phyloP scores from a whole-genome alignment of 2,888 invertebrate species.

The Aphidius colemani region DNA sequence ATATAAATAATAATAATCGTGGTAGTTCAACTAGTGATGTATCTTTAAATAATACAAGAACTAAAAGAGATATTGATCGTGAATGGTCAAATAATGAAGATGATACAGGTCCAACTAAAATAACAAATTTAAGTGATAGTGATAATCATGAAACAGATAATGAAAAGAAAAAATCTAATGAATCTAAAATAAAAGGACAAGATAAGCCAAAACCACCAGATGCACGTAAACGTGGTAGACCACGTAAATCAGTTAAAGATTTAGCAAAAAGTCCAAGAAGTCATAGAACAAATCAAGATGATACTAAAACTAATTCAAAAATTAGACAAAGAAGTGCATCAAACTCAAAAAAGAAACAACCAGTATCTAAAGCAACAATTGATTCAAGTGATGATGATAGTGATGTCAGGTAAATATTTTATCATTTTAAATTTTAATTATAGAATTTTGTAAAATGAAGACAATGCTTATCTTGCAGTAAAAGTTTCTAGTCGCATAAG shows the following conservation, averaged over 20 bases:
- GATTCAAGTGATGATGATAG: slow-evolving; percentile 57
- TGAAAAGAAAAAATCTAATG: slow-evolving; percentile 54
- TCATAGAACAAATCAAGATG: slow-evolving; percentile 42
- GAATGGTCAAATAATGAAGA: slow-evolving; percentile 12
- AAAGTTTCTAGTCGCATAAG: too few relatives aligned
- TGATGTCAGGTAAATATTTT: slow-evolving; percentile 36
- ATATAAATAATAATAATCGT: slow-evolving; percentile 34
- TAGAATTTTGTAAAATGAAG: too few relatives aligned
- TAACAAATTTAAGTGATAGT: slow-evolving; percentile 59
- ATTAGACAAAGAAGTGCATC: slow-evolving; percentile 35
- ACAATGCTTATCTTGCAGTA: too few relatives aligned
- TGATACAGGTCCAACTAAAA: slow-evolving; percentile 54
- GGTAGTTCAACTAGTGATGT: slow-evolving; percentile 47
- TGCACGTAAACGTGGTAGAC: slow-evolving; percentile 62
- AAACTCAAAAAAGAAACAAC: slow-evolving; percentile 58
- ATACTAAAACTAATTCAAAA: slow-evolving; percentile 43
- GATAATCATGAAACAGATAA: slow-evolving; percentile 52
- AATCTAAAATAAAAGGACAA: slow-evolving; percentile 38
- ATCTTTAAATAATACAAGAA: slow-evolving; percentile 31
- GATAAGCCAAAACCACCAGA: slow-evolving; percentile 58
- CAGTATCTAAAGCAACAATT: slow-evolving; percentile 57
- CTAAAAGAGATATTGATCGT: slow-evolving; percentile 34
- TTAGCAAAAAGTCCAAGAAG: slow-evolving; percentile 54
- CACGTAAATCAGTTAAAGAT: slow-evolving; percentile 62
- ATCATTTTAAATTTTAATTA: slow-evolving; percentile 14